Evolutionary conservation across 2,113 vertebrate genomes (phyloP), one percentile per base, ranked within the genome.

Genomic region (Nibea albiflora): DNA sequence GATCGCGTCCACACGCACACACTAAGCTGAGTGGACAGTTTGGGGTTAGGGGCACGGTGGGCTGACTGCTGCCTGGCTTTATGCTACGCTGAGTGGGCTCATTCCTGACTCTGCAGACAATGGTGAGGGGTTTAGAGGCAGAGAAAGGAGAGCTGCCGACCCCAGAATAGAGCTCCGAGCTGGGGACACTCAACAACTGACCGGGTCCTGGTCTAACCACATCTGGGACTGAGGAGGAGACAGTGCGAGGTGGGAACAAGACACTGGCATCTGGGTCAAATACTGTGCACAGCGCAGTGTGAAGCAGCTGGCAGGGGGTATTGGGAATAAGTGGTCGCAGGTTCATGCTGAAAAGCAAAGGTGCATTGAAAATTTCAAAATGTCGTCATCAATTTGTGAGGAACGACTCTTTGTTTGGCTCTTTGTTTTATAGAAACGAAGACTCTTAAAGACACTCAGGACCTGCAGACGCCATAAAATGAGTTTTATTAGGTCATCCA

Each of bases 11-110:
- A 65, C 20, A 58, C 46, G 42, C 60, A 58, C 52, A 17, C 3
- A n/a, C 85, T 83, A 42, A 92, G 94, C 94, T 95, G 93, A 95
- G 90, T 94, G 90, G 89, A 92, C 94, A 94, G 87, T 95, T 95
- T 94, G 85, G 87, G 73, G 85, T 77, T 73, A 79, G 92, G 87
- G 78, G 88, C 78, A 84, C 35, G 84, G 82, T 88, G 90, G 89
- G 75, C 89, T 88, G 93, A 90, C 91, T 73, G 86, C 83, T 80
- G 88, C 75, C 87, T 54, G 93, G 93, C 93, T 94, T 95, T 94
- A 90, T 65, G 84, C 90, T 81, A 68, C 87, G 95, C 94, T 96
- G 94, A 95, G 92, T 92, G 92, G 79, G 92, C 95, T 95, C 92
- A 94, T 95, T 96, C 95, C 92, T 89, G 88, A 87, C 84, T 92